Evolutionary conservation across 2,888 invertebrate species (phyloP).

Genomic region (Diaprepes abbreviatus): DNA sequence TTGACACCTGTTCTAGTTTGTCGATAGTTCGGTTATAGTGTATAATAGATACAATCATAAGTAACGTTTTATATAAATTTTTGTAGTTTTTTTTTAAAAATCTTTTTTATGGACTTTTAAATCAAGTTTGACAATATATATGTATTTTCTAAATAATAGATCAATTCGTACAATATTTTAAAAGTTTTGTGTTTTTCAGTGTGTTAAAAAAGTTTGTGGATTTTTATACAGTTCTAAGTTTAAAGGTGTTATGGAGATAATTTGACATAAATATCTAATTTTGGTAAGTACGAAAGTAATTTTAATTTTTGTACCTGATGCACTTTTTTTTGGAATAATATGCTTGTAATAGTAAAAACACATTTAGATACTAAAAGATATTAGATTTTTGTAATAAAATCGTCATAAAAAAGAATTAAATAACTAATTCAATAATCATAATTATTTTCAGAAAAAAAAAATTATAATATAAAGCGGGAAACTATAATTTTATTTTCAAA

Average conservation of each 20-base stretch:
- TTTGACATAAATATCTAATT: neutral
- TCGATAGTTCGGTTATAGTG: neutral
- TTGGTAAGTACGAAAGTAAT: neutral
- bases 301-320: too few species aligned
- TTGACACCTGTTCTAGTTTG: conserved; percentile 2
- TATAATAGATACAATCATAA: neutral
- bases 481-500: too few species aligned
- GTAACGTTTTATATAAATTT: neutral
- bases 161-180: neutral
- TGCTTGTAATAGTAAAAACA: too few species aligned
- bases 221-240: neutral
- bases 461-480: too few species aligned
- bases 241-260: neutral
- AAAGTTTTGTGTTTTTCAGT: neutral
- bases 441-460: too few species aligned
- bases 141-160: neutral
- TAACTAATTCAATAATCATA: too few species aligned
- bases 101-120: neutral
- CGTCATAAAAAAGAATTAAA: too few species aligned
- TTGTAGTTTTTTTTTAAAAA: neutral
- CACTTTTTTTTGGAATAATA: too few species aligned
- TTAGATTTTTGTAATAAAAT: too few species aligned
- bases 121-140: neutral
- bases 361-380: too few species aligned
- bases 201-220: neutral